Evolutionary conservation across 2,113 vertebrate species (phyloP), one percentile per base, ranked within the genome.

Genomic region (Hucho hucho): DNA sequence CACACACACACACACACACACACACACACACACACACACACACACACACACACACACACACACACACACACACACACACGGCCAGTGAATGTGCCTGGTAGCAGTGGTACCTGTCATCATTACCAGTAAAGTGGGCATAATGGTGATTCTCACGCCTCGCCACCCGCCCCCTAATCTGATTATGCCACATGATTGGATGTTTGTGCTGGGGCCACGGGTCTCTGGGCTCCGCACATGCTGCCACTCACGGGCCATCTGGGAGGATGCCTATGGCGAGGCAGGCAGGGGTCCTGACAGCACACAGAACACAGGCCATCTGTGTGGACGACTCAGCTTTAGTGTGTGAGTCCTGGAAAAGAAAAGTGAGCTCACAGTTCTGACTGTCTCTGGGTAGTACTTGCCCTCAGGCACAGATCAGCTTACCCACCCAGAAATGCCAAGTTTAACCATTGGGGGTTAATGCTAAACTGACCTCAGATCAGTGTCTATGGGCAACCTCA

Each of bases 171-270:
- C 22, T 79, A 79, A 89, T 84, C 76, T 84, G 74, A 86, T 86
- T 84, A 84, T 84, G 72, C 76, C 84, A 82, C 84, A 82, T 79
- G 86, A 84, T 80, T 87, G 83, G 84, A 76, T 28, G 72, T 72
- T 79, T 70, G 72, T 24, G 56, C 75, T 37, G 80, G 26, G 49
- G 74, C 43, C 16, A 26, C 26, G 28, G 11, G 66, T 63, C 76
- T 68, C 20, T 3, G 56, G 75, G 69, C n/a, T 83, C 64, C 63
- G 64, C 69, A 78, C 43, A 49, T 7, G 43, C 64, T 22, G 9
- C 64, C 2, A 22, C 79, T 79, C 46, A 64, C 22, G 20, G 46
- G 22, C 70, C 83, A 82, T 84, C 81, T 84, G 83, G 63, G 53
- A 43, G 64, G 76, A 63, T 24, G 28, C 4, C 2, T 24, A n/a